phyloP scores from a whole-genome alignment of 2,888 invertebrate species.

The Kuschelorhynchus macadamiae region DNA sequence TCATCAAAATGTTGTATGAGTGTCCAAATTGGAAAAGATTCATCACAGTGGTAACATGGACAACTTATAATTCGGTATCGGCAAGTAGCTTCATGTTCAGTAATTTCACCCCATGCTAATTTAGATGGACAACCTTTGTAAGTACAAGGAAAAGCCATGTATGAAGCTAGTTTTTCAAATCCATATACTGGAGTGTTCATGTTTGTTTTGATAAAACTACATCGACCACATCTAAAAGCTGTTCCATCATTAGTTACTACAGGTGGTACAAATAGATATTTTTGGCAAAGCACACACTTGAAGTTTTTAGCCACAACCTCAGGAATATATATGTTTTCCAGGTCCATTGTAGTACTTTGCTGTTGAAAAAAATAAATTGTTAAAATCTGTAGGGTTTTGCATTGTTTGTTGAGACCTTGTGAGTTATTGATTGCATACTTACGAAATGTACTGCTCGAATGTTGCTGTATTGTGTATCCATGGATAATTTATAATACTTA shows the following conservation, averaged over 20 bases:
- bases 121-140: conserved; percentile 33
- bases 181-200: conserved; percentile 28
- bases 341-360: conserved; percentile 9
- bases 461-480: too few species aligned
- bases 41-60: conserved; percentile 46
- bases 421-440: conserved; percentile 8
- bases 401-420: conserved; percentile 1
- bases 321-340: conserved; percentile 26
- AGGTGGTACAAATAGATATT: conserved; percentile 49
- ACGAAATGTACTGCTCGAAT: conserved; percentile 18
- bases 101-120: conserved; percentile 35
- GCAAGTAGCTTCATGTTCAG: conserved; percentile 39
- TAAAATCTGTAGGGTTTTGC: background rate
- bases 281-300: conserved; percentile 47
- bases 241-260: conserved; percentile 40
- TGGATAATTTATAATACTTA: too few species aligned
- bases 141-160: conserved; percentile 41
- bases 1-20: conserved; percentile 40
- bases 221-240: conserved; percentile 45
- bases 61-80: conserved; percentile 39
- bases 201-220: conserved; percentile 30
- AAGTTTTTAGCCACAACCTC: conserved; percentile 31
- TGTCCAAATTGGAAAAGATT: conserved; percentile 27
- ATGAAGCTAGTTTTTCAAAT: conserved; percentile 43
- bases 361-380: conserved; percentile 9